Evolutionary conservation across 2,797 vertebrate species (phyloP).

Genomic region (Coilia nasus): DNA sequence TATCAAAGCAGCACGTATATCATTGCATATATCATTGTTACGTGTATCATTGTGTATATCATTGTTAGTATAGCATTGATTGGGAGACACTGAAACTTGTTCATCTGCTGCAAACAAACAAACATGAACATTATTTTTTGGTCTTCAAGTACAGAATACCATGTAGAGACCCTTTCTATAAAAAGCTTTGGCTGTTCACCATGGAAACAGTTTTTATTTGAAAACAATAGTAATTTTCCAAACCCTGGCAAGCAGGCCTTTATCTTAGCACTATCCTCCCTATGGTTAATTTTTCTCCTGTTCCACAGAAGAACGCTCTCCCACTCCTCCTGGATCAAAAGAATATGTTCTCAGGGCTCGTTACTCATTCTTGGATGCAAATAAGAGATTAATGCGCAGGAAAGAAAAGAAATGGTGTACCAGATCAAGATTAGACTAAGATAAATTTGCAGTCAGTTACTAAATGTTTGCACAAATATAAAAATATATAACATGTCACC

Average conservation of each 20-base stretch:
- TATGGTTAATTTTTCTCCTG: slow-evolving; percentile 2
- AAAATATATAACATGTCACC: neutral
- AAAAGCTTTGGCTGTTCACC: neutral
- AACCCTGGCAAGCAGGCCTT: neutral
- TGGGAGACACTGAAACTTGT: neutral
- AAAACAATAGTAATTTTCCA: neutral
- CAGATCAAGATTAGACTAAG: neutral
- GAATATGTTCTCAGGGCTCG: neutral
- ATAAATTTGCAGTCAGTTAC: neutral
- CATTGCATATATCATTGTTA: neutral
- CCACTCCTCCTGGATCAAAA: slow-evolving; percentile 3
- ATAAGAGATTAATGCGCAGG: slow-evolving; percentile 1
- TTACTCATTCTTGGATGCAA: slow-evolving; percentile 24
- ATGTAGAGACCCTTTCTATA: neutral
- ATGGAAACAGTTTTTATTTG: neutral
- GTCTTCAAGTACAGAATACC: neutral
- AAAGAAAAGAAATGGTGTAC: neutral
- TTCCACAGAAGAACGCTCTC: neutral
- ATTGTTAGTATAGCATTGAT: neutral
- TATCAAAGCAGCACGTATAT: neutral
- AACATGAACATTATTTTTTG: neutral
- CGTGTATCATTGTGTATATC: no score
- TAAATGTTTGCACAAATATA: neutral
- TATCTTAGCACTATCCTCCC: neutral
- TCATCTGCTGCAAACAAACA: neutral